A percentile compares a stretch with the other conserved stretches of the same genome.
Conservation (phyloP, 2,797 vertebrate species). For the Periparus ater region DNA sequence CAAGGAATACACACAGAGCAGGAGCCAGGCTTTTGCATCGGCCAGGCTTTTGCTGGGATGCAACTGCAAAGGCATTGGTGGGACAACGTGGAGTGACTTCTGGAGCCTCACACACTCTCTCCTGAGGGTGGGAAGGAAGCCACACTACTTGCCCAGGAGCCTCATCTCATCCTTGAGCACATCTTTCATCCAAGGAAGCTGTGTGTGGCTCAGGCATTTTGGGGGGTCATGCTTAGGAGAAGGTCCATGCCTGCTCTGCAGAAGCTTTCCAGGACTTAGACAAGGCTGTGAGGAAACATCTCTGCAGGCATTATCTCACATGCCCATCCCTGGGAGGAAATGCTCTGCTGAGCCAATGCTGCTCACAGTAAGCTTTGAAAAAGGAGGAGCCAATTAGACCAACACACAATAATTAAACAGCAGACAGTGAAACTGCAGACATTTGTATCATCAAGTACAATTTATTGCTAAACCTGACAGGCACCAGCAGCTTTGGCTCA, state of each 20-base stretch:
- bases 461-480: background rate
- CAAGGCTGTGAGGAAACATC: background rate
- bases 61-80: background rate
- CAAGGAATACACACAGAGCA: background rate
- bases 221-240: background rate
- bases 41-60: background rate
- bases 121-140: background rate
- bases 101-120: background rate
- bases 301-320: background rate
- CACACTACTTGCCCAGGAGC: background rate
- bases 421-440: background rate
- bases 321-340: background rate
- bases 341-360: background rate
- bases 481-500: background rate
- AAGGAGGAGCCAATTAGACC: background rate
- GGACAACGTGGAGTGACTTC: background rate
- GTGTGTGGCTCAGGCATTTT: rapidly evolving
- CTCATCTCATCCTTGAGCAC: background rate
- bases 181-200: background rate
- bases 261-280: background rate
- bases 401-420: background rate
- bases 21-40: background rate
- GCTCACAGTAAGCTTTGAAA: background rate
- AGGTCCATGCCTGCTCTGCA: background rate
- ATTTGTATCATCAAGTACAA: background rate